Conservation (phyloP, 2,888 invertebrate species). For the Philereme vetulata region DNA sequence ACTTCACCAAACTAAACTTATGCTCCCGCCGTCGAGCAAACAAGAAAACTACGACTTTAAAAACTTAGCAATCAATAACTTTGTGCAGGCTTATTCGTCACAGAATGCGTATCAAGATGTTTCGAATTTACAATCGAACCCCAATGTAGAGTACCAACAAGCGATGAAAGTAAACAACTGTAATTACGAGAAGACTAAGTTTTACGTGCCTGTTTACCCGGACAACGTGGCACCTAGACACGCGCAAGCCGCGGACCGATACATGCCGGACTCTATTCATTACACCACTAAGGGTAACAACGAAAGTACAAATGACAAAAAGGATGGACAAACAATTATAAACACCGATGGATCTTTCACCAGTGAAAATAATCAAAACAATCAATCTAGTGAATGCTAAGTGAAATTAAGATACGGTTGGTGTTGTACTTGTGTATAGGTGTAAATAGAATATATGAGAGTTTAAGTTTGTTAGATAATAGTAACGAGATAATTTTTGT, state of each 20-base stretch:
- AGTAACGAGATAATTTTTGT: neutral
- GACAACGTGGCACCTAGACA: constrained; percentile 43
- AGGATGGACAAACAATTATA: constrained; percentile 31
- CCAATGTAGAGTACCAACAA: constrained; percentile 42
- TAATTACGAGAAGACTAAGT: constrained; percentile 54
- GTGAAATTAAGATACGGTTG: constrained; percentile 7
- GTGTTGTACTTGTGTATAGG: constrained; percentile 5
- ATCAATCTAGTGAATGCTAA: constrained; percentile 25
- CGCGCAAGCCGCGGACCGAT: constrained; percentile 35
- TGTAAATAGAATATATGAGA: neutral
- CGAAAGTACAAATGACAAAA: constrained; percentile 38
- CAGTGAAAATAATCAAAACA: constrained; percentile 36
- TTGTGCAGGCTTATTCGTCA: constrained; percentile 47
- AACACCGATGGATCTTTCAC: constrained; percentile 29
- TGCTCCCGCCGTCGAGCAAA: constrained; percentile 38
- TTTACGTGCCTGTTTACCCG: constrained; percentile 45
- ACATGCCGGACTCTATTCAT: constrained; percentile 24
- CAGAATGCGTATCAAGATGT: constrained; percentile 41
- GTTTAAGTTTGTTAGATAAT: too few species aligned
- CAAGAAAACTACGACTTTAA: constrained; percentile 62
- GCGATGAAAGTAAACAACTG: constrained; percentile 49
- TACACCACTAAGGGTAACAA: constrained; percentile 39
- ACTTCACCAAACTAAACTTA: constrained; percentile 32
- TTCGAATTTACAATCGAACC: constrained; percentile 40
- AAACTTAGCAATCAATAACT: constrained; percentile 59